Evolutionary conservation across 2,888 invertebrate species (phyloP).

Genomic region (Urechis unicinctus): DNA sequence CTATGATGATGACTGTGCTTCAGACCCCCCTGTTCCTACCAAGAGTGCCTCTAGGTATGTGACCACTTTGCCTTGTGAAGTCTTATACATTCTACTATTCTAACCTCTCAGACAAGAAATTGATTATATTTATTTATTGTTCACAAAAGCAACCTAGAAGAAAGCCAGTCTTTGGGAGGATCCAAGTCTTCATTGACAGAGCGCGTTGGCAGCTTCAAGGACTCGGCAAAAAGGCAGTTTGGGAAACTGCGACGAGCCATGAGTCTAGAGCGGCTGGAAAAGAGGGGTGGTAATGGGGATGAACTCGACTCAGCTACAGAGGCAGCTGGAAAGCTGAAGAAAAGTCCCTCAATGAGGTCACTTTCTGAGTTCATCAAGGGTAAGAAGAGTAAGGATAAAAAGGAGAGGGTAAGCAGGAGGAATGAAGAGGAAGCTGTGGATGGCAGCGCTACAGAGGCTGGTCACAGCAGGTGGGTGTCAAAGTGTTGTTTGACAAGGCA

Average conservation of each 20-base stretch:
- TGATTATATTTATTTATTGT: too few species aligned
- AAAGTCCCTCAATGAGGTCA: not conserved
- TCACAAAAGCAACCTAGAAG: constrained; percentile 1
- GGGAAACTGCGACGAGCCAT: constrained; percentile 2
- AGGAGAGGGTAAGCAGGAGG: not conserved
- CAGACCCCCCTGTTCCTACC: too few species aligned
- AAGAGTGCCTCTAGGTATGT: too few species aligned
- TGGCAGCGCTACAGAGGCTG: not conserved
- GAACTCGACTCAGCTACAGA: not conserved
- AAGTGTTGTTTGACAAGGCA: too few species aligned
- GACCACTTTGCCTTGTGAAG: too few species aligned
- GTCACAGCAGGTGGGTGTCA: not conserved
- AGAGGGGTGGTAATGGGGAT: not conserved
- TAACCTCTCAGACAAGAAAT: too few species aligned
- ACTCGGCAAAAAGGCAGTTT: not conserved
- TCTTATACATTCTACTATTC: too few species aligned
- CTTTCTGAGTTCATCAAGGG: not conserved
- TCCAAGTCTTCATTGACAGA: not conserved
- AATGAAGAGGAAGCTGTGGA: too few species aligned
- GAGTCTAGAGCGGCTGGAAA: constrained; percentile 1
- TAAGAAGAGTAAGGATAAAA: not conserved
- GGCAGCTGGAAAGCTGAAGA: not conserved
- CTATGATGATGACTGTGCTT: too few species aligned
- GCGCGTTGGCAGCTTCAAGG: not conserved
- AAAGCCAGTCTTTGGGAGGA: not conserved